Conservation (phyloP, 2,797 vertebrate genomes). For the Cossypha caffra region DNA sequence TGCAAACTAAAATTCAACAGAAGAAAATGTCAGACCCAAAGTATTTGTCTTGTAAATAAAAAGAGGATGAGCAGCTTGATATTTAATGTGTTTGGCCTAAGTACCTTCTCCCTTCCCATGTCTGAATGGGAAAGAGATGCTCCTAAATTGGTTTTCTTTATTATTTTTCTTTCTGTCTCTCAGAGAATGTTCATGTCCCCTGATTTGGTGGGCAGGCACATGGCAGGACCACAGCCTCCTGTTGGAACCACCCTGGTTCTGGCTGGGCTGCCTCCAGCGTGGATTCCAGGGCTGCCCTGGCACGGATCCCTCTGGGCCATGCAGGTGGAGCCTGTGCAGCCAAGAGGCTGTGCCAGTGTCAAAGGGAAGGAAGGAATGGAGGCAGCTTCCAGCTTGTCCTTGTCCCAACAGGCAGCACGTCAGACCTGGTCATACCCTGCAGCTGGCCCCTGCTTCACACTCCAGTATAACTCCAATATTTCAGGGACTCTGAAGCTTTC, state of each 20-base stretch:
- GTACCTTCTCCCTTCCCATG: neutral
- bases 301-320: neutral
- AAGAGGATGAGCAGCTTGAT: neutral
- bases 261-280: neutral
- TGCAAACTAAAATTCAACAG: neutral
- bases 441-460: neutral
- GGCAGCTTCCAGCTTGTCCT: neutral
- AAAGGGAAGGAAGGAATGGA: neutral
- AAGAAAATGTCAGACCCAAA: neutral
- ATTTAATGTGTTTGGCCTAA: neutral
- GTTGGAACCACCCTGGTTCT: neutral
- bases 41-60: neutral
- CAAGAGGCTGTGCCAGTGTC: neutral
- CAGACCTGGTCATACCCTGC: neutral
- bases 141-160: neutral
- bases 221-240: neutral
- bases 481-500: too few relatives aligned
- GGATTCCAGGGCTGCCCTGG: neutral
- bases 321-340: fast-evolving
- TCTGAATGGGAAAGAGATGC: neutral
- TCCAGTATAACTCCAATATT: neutral
- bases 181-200: neutral
- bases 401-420: neutral
- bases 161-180: neutral
- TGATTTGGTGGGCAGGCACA: neutral